Evolutionary conservation across 2,888 invertebrate genomes (phyloP), one percentile per base, ranked within the genome.

Genomic region (Plagodis pulveraria): DNA sequence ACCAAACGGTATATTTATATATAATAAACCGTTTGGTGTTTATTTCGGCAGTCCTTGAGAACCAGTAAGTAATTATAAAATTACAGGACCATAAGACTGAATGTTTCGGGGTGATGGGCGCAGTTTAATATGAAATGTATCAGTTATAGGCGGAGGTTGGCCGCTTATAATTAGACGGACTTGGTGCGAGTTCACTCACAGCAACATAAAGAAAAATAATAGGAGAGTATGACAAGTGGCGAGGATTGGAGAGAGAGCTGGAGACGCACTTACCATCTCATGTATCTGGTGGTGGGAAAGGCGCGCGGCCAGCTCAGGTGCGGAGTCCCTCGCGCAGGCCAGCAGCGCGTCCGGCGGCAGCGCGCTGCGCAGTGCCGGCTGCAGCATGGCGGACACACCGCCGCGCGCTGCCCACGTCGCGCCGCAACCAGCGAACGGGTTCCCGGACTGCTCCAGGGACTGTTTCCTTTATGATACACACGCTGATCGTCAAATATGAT

Each of bases 321-420:
- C 98, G 64, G 96, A 95, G 80, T 96, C 96, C 87, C 98, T 96
- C 12, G 99, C 98, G 69, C 96, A 94, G 58, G 96, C 96, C 93
- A 99, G 97, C 70, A 98, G 94, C 67, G 96, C 95, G 78, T 98
- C 97, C 77, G 97, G 96, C 65, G 94, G 90, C 59, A 94, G 87
- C 63, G 89, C 93, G 80, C 87, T 87, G 72, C 88, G 86, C 73
- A 95, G 86, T 64, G 94, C 93, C 65, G 94, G 94, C 66, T 91
- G 92, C 72, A 94, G 78, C 76, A 94, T 82, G 56, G 86, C 89
- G 63, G 87, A 87, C 67, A 90, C 88, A 59, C 88, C 92, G 67
- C 91, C 93, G 68, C 72, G 76, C 73, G 83, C 80, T 72, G 83
- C 78, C 88, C 89, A 91, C 69, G 87, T 83, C 69, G 82, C 75